Percentiles rank a stretch among this genome's conserved stretches.
These are phyloP conservation scores for Cydia fagiglandana DNA, from an alignment of 1,140 invertebrate genomes.

Conservation along the genomic window DNA sequence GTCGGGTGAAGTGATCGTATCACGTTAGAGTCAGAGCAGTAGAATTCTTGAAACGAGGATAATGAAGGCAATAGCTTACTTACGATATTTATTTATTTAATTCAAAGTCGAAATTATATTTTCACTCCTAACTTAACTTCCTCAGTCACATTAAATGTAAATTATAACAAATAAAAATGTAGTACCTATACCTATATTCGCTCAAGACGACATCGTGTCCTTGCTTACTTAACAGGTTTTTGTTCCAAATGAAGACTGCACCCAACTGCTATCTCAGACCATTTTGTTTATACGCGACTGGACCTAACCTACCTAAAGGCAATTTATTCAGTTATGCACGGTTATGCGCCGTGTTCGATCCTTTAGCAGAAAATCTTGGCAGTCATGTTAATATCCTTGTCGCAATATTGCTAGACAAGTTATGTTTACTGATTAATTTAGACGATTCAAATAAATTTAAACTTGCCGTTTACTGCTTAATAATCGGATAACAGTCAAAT, in stretches of 20 bases:
- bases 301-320: conserved; percentile 5
- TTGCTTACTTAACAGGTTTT: conserved; percentile 60
- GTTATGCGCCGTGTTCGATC: conserved; percentile 5
- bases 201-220: conserved; percentile 47
- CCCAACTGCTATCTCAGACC: conserved; percentile 31
- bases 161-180: conserved; percentile 29
- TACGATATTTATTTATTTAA: too few species aligned
- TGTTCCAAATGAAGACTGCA: conserved; percentile 42
- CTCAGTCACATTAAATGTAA: conserved; percentile 3
- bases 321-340: conserved; percentile 19
- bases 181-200: conserved; percentile 35
- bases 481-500: not conserved
- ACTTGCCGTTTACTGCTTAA: not conserved
- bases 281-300: not conserved
- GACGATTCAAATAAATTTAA: not conserved
- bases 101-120: too few species aligned
- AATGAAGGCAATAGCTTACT: too few species aligned
- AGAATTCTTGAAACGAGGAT: too few species aligned
- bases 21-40: too few species aligned
- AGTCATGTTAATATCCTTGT: conserved; percentile 5
- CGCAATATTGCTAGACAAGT: conserved; percentile 14
- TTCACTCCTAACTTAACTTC: not conserved
- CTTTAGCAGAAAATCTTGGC: conserved; percentile 12
- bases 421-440: conserved; percentile 17
- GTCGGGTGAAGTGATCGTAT: too few species aligned